Percentiles rank a stretch among this genome's conserved stretches.
Evolutionary conservation across 2,888 invertebrate genomes (phyloP).

Genomic region (Palloptera scutellata): DNA sequence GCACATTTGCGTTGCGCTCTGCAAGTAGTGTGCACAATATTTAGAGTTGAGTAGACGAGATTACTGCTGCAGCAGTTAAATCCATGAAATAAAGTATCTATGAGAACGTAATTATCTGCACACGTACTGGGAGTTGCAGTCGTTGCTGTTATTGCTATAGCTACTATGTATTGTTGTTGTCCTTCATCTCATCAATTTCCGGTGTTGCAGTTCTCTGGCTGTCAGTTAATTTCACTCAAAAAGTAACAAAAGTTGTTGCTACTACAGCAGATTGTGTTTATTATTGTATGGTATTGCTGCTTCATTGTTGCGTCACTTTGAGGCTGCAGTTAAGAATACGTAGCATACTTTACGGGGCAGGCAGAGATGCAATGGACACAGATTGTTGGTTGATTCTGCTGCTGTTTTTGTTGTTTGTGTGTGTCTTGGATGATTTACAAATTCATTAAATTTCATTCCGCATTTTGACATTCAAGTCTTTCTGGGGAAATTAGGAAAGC

Average conservation of each 20-base stretch:
- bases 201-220: neutral
- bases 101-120: slow-evolving; percentile 28
- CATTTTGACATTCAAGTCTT: slow-evolving; percentile 25
- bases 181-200: neutral
- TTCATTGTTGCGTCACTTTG: slow-evolving; percentile 27
- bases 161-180: neutral
- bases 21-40: too few species aligned
- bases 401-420: neutral
- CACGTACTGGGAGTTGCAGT: slow-evolving; percentile 21
- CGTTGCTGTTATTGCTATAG: slow-evolving; percentile 18
- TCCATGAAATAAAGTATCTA: slow-evolving; percentile 18
- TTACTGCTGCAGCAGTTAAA: slow-evolving; percentile 7
- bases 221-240: slow-evolving; percentile 23
- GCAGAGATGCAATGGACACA: too few species aligned
- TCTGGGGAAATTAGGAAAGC: slow-evolving; percentile 19
- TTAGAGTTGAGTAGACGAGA: slow-evolving; percentile 8
- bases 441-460: slow-evolving; percentile 28
- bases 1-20: neutral
- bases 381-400: neutral
- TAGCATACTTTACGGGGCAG: neutral
- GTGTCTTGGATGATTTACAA: slow-evolving; percentile 24
- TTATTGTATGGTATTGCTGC: neutral
- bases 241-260: slow-evolving; percentile 19
- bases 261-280: neutral
- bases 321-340: slow-evolving; percentile 19